Evolutionary conservation across 2,113 vertebrate species (phyloP).

Genomic region (Menidia beryllina): DNA sequence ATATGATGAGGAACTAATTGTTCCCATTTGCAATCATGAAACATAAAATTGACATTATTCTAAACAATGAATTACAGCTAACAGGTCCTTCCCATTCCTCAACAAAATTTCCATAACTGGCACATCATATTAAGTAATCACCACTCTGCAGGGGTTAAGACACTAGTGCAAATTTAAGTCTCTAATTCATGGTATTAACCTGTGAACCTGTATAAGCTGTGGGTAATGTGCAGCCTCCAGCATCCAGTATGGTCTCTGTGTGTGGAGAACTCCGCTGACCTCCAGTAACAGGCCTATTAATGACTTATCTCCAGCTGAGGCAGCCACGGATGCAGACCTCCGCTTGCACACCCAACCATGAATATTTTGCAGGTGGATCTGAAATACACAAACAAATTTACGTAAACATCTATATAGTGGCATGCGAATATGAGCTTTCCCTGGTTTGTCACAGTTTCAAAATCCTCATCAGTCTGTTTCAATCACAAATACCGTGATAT

Average conservation of each 20-base stretch:
- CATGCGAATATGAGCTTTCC: not conserved
- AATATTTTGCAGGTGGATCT: conserved; percentile 29
- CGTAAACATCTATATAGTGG: not conserved
- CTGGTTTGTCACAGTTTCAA: not conserved
- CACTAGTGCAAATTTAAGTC: conserved; percentile 59
- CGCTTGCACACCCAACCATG: conserved; percentile 1
- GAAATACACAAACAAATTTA: conserved; percentile 3
- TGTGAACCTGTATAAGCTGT: conserved; percentile 63
- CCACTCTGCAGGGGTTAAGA: conserved; percentile 49
- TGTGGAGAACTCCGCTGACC: conserved; percentile 55
- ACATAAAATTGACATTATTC: conserved; percentile 11
- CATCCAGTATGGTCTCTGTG: conserved; percentile 56
- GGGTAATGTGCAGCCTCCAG: conserved; percentile 68
- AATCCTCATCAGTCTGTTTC: too few species aligned
- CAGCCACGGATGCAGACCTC: conserved; percentile 38
- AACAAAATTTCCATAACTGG: conserved; percentile 44
- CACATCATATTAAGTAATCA: conserved; percentile 58
- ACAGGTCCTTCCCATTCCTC: conserved; percentile 12
- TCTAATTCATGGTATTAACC: conserved; percentile 74
- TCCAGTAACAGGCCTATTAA: conserved; percentile 60
- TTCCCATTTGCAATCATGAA: not conserved
- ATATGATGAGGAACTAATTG: not conserved
- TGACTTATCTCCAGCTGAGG: conserved; percentile 59
- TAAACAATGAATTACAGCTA: conserved; percentile 7
- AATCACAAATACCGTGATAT: too few species aligned